Conservation (phyloP, 2,797 vertebrate genomes). For the Myotis planiceps region DNA sequence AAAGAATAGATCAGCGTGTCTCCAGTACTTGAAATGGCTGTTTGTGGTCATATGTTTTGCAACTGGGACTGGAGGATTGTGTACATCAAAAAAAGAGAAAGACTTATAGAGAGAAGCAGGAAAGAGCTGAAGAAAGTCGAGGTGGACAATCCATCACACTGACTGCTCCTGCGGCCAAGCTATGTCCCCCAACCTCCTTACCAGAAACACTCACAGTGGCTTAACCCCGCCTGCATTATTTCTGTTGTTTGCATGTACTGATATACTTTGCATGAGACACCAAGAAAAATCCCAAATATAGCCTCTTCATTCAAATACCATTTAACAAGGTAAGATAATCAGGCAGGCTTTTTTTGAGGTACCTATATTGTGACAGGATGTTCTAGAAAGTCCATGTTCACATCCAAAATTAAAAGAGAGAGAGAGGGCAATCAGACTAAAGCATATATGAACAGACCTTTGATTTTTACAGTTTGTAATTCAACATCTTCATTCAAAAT, state of each 20-base stretch:
- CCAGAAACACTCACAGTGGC: background rate
- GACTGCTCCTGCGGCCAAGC: background rate
- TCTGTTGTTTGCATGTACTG: background rate
- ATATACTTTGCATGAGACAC: background rate
- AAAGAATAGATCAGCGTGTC: background rate
- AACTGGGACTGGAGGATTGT: background rate
- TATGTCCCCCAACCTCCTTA: background rate
- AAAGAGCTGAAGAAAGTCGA: background rate
- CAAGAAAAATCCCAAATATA: background rate
- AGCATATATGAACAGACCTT: background rate
- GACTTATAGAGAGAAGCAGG: background rate
- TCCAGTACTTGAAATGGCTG: background rate
- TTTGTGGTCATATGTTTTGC: background rate
- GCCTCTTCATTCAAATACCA: background rate
- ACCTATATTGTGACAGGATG: background rate
- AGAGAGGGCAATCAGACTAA: background rate
- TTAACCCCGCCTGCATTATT: background rate
- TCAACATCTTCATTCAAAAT: background rate
- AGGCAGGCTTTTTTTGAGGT: background rate
- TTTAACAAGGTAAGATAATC: background rate
- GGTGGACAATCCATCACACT: background rate
- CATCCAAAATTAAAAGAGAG: background rate
- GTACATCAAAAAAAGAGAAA: background rate
- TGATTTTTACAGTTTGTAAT: background rate
- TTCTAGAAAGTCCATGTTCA: background rate